Conservation (phyloP, 2,797 vertebrate species). For the Eulemur mongoz region DNA sequence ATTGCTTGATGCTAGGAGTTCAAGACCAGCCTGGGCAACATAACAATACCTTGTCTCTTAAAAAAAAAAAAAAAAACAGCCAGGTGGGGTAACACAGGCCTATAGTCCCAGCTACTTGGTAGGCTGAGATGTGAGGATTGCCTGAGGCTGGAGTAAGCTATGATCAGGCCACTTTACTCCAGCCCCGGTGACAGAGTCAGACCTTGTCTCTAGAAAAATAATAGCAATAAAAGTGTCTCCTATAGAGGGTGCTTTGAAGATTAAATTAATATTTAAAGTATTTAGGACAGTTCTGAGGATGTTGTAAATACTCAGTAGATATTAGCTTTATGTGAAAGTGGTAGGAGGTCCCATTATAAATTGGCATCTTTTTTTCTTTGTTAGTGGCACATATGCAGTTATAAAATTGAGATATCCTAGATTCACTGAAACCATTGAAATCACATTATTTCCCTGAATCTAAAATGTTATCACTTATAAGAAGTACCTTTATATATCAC, state of each 20-base stretch:
- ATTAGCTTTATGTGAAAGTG: not conserved
- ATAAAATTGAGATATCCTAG: not conserved
- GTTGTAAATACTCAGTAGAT: not conserved
- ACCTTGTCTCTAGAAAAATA: no score
- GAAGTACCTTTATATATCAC: not conserved
- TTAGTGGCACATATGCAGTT: not conserved
- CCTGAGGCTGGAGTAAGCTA: no score
- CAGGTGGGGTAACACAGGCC: no score
- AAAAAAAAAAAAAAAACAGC: no score
- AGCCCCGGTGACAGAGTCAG: no score
- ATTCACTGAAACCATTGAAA: not conserved
- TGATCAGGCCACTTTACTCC: no score
- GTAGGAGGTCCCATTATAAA: not conserved
- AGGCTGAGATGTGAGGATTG: no score
- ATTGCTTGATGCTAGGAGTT: no score
- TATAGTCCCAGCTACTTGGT: no score
- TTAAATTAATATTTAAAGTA: constrained; percentile 7
- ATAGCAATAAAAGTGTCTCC: not conserved
- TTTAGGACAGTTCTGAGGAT: not conserved
- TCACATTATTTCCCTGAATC: not conserved
- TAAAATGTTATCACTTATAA: not conserved
- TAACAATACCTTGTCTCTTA: no score
- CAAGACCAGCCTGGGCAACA: no score
- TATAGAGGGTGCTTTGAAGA: constrained; percentile 18
- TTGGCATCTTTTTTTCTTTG: not conserved